A percentile compares a stretch with the other conserved stretches of the same genome.
phyloP scores from a whole-genome alignment of 2,888 invertebrate species.

The Spodoptera exigua region DNA sequence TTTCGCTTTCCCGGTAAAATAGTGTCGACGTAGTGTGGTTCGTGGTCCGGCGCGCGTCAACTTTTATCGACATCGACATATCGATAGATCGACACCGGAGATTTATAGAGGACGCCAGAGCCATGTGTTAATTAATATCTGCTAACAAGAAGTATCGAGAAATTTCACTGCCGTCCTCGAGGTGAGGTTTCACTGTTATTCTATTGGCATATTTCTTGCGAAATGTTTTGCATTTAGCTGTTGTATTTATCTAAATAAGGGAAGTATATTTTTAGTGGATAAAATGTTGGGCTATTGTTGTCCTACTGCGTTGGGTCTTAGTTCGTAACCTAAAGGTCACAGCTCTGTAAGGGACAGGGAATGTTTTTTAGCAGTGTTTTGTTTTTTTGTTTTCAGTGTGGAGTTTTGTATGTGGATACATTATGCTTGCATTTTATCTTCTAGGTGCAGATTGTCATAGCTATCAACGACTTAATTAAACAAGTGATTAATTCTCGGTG shows the following conservation, averaged over 20 bases:
- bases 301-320: too few species aligned
- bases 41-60: slow-evolving; percentile 56
- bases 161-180: slow-evolving; percentile 43
- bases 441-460: too few species aligned
- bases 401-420: too few species aligned
- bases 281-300: too few species aligned
- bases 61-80: slow-evolving; percentile 68
- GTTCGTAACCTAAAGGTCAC: too few species aligned
- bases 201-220: slow-evolving; percentile 16
- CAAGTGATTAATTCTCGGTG: too few species aligned
- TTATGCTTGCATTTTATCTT: too few species aligned
- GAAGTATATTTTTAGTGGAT: background rate
- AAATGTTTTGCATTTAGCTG: slow-evolving; percentile 3
- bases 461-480: too few species aligned
- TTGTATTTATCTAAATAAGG: background rate
- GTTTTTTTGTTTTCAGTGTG: too few species aligned
- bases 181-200: slow-evolving; percentile 39
- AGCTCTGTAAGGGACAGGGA: too few species aligned
- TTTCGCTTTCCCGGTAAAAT: slow-evolving; percentile 43
- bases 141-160: slow-evolving; percentile 66
- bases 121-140: slow-evolving; percentile 83
- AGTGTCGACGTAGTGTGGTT: slow-evolving; percentile 57
- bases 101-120: slow-evolving; percentile 77
- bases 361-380: too few species aligned
- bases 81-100: slow-evolving; percentile 76